Evolutionary conservation across 2,113 vertebrate species (phyloP), one percentile per base, ranked within the genome.

Genomic region (Perca flavescens): DNA sequence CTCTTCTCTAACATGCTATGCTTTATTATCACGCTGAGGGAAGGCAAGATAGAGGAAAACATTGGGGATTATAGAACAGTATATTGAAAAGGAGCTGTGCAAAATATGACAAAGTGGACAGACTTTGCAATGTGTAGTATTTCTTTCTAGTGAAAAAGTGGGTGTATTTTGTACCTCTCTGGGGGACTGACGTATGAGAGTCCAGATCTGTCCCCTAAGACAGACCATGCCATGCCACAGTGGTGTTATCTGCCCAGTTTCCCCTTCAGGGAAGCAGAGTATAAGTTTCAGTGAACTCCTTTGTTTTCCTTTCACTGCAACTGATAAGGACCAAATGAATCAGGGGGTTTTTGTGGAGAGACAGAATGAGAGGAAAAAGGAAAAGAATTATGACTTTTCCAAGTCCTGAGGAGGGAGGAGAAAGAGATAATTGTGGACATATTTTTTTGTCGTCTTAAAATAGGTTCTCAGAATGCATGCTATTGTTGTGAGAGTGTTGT

Each of bases 271-370:
- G 82, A 92, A 82, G 64, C 25, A 14, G 47, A 52, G 86, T 69
- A 71, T 53, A 67, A 80, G 63, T 89, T 92, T 89, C 83, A 87
- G 87, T 78, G 78, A 84, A 85, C 28, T 73, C 83, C 68, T 90
- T 94, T 94, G 91, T 92, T 92, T 92, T 89, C 63, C 82, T 60
- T 86, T 93, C 80, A 76, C 77, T 82, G 36, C 50, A 76, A 74
- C 89, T 82, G 92, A 94, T 91, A 92, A 93, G 84, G 31, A 76
- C 77, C 64, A 60, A 83, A 89, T 89, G 79, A 90, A 89, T 90
- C 77, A 61, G 86, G 85, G 75, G 62, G 53, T 91, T 92, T 90
- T 77, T 77, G 50, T 78, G 68, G 79, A 79, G 56, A 74, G 67
- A 77, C 47, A 88, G 79, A 88, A 89, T 82, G 63, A 88, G 72